These are phyloP conservation scores for Scytalopus superciliaris DNA, from an alignment of 2,113 vertebrate species.

Conservation along the genomic window DNA sequence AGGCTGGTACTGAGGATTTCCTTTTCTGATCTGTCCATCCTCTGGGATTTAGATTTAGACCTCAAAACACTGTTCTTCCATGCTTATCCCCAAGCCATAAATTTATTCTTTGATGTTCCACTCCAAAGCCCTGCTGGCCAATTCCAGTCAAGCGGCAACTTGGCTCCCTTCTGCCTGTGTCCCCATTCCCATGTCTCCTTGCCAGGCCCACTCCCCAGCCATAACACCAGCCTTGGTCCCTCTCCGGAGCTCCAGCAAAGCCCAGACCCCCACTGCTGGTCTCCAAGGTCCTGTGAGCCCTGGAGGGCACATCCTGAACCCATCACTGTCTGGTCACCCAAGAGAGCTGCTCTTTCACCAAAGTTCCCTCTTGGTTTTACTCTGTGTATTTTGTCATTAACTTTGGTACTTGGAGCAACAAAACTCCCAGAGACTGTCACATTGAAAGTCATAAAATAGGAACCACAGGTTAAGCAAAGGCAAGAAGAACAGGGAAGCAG, in stretches of 20 bases:
- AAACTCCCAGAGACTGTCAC: background rate
- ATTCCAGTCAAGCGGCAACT: accelerated
- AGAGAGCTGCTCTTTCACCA: background rate
- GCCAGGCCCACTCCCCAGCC: background rate
- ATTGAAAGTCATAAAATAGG: background rate
- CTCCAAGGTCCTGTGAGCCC: background rate
- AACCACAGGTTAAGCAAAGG: background rate
- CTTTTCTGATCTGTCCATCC: background rate
- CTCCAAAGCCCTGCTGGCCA: background rate
- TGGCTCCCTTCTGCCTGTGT: background rate
- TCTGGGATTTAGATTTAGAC: background rate
- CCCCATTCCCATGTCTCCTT: background rate
- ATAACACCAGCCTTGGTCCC: background rate
- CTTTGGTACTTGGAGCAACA: background rate
- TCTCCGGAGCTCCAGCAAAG: background rate
- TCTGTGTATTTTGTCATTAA: background rate
- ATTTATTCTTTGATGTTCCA: background rate
- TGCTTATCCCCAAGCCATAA: background rate
- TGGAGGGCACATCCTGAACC: background rate
- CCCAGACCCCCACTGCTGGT: background rate
- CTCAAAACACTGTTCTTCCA: background rate
- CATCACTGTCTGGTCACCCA: background rate
- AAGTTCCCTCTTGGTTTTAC: background rate
- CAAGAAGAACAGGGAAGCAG: background rate
- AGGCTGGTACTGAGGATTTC: background rate